Conservation (phyloP, 2,797 vertebrate species). For the Salarias fasciatus region DNA sequence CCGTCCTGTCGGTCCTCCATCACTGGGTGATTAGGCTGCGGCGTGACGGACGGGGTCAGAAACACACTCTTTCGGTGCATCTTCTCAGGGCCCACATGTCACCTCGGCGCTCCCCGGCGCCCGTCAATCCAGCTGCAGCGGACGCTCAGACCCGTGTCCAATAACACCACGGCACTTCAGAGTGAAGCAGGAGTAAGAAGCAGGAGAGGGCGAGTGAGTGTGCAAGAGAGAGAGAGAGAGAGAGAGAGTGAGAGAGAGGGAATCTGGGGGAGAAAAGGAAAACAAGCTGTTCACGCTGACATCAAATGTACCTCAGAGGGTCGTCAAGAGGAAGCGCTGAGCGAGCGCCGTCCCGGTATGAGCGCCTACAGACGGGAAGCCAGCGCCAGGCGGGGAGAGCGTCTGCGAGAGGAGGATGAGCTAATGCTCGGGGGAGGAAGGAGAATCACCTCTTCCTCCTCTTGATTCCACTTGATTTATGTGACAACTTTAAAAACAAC, state of each 20-base stretch:
- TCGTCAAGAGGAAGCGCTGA: slow-evolving; percentile 77
- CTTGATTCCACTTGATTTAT: slow-evolving; percentile 71
- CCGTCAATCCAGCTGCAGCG: slow-evolving; percentile 67
- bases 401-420: slow-evolving; percentile 66
- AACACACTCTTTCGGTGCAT: slow-evolving; percentile 54
- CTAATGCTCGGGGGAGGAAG: slow-evolving; percentile 68
- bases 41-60: slow-evolving; percentile 72
- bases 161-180: slow-evolving; percentile 62
- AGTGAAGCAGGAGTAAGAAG: slow-evolving; percentile 59
- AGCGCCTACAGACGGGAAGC: slow-evolving; percentile 74
- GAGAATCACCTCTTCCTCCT: slow-evolving; percentile 61
- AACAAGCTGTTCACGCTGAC: slow-evolving; percentile 76
- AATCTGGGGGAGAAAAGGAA: slow-evolving; percentile 59
- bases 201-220: slow-evolving; percentile 31
- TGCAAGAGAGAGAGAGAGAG: no score
- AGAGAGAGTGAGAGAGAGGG: slow-evolving; percentile 41
- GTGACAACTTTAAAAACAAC: slow-evolving; percentile 73
- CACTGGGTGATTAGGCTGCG: slow-evolving; percentile 69
- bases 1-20: slow-evolving; percentile 72
- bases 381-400: slow-evolving; percentile 52
- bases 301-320: slow-evolving; percentile 80
- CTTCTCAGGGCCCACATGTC: slow-evolving; percentile 63
- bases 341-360: slow-evolving; percentile 56
- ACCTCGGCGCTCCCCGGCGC: slow-evolving; percentile 58
- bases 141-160: slow-evolving; percentile 65